phyloP scores from a whole-genome alignment of 23 tunicate genomes.

The Trididemnum miniatum region DNA sequence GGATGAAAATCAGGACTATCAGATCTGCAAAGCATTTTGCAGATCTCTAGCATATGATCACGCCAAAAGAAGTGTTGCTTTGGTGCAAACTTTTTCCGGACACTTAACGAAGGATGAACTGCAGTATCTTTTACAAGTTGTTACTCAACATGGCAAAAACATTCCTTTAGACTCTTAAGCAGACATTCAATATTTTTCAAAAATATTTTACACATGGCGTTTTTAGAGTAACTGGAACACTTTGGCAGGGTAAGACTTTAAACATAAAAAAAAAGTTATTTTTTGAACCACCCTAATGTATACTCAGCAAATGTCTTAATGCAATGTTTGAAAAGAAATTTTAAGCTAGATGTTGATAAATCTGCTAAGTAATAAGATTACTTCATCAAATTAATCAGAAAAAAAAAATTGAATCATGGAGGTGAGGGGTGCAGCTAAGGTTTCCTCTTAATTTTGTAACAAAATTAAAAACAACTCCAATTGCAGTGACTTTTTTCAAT shows the following conservation, averaged over 20 bases:
- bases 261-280: neutral
- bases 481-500: no score
- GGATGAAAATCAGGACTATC: neutral
- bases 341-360: no score
- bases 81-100: constrained; percentile 1
- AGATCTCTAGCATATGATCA: neutral
- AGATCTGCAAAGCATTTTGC: neutral
- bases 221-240: neutral
- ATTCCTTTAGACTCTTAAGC: constrained; percentile 12
- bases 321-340: no score
- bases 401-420: no score
- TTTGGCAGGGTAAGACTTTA: neutral
- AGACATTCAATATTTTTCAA: neutral
- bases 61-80: constrained; percentile 7
- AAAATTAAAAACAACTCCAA: no score
- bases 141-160: constrained; percentile 2
- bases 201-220: neutral
- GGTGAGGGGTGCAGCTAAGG: no score
- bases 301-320: neutral
- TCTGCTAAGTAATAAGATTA: no score
- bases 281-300: neutral
- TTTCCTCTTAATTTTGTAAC: no score
- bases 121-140: constrained; percentile 3
- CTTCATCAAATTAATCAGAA: no score
- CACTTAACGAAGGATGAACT: constrained; percentile 2